Evolutionary conservation across 92 coral and sea anemone genomes (phyloP), one percentile per base, ranked within the genome.

Genomic region (Zoanthus sansibaricus): DNA sequence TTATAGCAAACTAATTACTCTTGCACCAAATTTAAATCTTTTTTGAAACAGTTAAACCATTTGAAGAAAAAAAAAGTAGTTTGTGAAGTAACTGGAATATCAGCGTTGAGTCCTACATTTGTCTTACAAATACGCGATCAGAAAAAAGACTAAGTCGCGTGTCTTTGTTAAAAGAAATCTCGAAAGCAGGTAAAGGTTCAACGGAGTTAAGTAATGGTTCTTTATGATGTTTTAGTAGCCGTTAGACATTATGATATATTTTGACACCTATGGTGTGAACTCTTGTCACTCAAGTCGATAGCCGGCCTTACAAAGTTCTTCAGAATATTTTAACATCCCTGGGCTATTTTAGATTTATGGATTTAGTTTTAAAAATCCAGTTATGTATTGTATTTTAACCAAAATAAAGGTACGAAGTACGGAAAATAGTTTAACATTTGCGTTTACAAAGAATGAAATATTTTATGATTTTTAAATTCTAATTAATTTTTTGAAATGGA

Each of bases 1-100:
- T 66, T 72, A 80, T 46, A 80, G 74, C 75, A 66, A 80, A 80
- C 85, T 66, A 76, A 76, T 76, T 52, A 76, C 67, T 76, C 25
- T 52, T 2, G 46, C 78, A 74, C 78, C 78, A 11, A 54, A 76
- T 76, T 76, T 67, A 76, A 17, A 33, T 76, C 52, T 62, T 62
- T 30, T 47, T 47, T 66, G 30, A 54, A 76, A 54, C 82, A 76
- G 82, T 48, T 76, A 30, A 51, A 44, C 3, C 68, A 30, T 76
- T 76, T 54, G 9, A 75, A 51, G 21, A 9, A 6, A 13, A 62
- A 62, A 54, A 21, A 11, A 3, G 9, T 8, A 5, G 78, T 16
- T 52, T 47, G 17, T 12, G 59, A 18, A 47, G 16, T 10, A 18
- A 48, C 15, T 4, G n/a, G 69, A 62, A 18, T 17, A 52, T 21